A percentile compares a stretch with the other conserved stretches of the same genome.
phyloP scores from a whole-genome alignment of 2,888 invertebrate genomes.

The Acanthosepion lycidas region DNA sequence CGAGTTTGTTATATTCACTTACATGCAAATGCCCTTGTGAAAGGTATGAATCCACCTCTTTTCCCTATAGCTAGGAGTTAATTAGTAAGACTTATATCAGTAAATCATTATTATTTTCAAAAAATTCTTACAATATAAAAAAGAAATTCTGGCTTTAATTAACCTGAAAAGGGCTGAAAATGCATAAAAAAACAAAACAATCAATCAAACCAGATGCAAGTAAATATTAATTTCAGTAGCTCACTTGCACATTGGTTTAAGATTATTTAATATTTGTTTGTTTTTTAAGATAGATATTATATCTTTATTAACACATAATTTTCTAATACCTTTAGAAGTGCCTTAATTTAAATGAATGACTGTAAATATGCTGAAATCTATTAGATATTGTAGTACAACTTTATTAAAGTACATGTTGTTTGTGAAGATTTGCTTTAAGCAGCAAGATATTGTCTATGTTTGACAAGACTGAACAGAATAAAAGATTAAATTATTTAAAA shows the following conservation, averaged over 20 bases:
- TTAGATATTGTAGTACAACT: neutral
- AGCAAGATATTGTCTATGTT: neutral
- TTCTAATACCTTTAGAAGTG: neutral
- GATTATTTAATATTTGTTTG: neutral
- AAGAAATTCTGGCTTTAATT: too few relatives aligned
- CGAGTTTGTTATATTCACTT: too few relatives aligned
- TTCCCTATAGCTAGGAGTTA: too few relatives aligned
- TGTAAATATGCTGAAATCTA: neutral
- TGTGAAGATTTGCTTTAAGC: neutral
- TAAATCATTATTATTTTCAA: too few relatives aligned
- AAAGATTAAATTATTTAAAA: too few relatives aligned
- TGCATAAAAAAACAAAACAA: too few relatives aligned
- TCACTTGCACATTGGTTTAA: neutral
- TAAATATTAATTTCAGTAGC: neutral
- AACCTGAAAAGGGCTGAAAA: too few relatives aligned
- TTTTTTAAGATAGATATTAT: neutral
- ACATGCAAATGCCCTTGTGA: too few relatives aligned
- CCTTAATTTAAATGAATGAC: neutral
- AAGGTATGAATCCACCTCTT: too few relatives aligned
- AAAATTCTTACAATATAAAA: too few relatives aligned
- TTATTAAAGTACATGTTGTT: neutral
- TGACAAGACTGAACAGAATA: too few relatives aligned
- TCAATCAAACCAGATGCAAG: neutral
- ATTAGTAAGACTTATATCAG: too few relatives aligned
- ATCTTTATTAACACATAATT: neutral